These are phyloP conservation scores for Heliornis fulica DNA, from an alignment of 2,113 vertebrate species.

Conservation along the genomic window DNA sequence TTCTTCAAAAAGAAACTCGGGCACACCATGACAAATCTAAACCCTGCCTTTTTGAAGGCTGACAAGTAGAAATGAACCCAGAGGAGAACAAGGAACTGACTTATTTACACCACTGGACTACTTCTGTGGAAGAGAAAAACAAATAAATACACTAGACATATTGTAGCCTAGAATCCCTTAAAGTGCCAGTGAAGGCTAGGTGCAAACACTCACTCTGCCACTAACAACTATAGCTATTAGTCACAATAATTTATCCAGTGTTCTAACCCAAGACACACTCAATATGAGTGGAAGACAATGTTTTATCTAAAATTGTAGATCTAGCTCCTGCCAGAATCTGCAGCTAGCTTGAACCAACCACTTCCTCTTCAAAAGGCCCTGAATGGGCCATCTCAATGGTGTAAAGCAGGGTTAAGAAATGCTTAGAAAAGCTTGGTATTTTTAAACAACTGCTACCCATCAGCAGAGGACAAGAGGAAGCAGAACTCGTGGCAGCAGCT, in stretches of 20 bases:
- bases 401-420: accelerated
- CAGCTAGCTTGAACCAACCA: not conserved
- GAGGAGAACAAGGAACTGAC: not conserved
- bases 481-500: accelerated
- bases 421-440: not conserved
- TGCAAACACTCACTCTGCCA: not conserved
- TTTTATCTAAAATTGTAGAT: not conserved
- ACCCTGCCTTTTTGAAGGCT: not conserved
- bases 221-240: not conserved
- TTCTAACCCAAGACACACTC: not conserved
- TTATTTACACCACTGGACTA: not conserved
- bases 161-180: not conserved
- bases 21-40: not conserved
- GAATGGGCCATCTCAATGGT: accelerated
- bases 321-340: not conserved
- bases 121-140: not conserved
- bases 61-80: not conserved
- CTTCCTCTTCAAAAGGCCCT: not conserved
- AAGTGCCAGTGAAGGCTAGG: not conserved
- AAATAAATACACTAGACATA: not conserved
- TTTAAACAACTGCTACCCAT: not conserved
- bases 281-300: accelerated
- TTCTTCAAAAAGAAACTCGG: not conserved
- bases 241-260: not conserved
- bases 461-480: not conserved